Evolutionary conservation across 2,888 invertebrate genomes (phyloP).

Genomic region (Candidula unifasciata): DNA sequence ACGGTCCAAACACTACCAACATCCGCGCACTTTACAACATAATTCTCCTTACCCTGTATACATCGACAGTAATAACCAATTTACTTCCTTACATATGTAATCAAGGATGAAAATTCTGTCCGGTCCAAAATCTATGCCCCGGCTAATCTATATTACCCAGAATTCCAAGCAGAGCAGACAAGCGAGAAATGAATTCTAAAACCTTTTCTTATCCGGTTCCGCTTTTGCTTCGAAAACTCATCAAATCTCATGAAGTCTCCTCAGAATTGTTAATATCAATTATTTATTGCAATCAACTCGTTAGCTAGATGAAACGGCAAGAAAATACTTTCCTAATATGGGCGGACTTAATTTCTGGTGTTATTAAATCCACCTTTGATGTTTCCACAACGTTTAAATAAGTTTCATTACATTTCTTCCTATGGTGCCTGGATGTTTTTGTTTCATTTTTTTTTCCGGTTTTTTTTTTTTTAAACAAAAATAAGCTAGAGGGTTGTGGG

Average conservation of each 20-base stretch:
- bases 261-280: conserved; percentile 19
- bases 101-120: conserved; percentile 25
- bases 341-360: background rate
- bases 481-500: too few relatives aligned
- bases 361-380: conserved; percentile 30
- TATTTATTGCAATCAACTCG: conserved; percentile 32
- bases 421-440: background rate
- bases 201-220: conserved; percentile 22
- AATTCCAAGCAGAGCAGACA: background rate
- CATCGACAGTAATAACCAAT: conserved; percentile 27
- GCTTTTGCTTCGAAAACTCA: conserved; percentile 16
- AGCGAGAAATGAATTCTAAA: conserved; percentile 31
- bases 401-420: background rate
- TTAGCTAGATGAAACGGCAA: background rate
- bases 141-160: conserved; percentile 21
- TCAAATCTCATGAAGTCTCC: conserved; percentile 3
- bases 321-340: conserved; percentile 22
- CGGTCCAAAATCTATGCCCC: conserved; percentile 24
- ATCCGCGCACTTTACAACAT: background rate
- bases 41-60: background rate
- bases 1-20: background rate
- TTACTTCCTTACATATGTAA: conserved; percentile 27
- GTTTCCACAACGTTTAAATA: conserved; percentile 11
- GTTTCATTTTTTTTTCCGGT: background rate
- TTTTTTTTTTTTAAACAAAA: too few relatives aligned